phyloP scores from a whole-genome alignment of 2,888 invertebrate genomes.

The Andricus quercusramuli region DNA sequence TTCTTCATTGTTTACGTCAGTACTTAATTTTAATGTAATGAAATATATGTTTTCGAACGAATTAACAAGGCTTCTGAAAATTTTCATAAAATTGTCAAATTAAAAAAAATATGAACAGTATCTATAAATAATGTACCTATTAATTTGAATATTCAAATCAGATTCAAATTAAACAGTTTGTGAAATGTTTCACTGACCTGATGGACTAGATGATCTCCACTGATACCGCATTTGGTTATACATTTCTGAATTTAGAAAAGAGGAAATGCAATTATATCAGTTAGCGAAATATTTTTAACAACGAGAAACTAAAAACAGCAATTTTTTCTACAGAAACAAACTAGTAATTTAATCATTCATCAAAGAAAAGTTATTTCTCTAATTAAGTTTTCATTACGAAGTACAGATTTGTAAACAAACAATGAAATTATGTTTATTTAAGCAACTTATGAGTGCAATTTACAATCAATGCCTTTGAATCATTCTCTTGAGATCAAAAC shows the following conservation, averaged over 20 bases:
- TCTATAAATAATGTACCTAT: neutral
- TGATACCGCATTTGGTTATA: slow-evolving; percentile 32
- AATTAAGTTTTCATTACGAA: neutral
- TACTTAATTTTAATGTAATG: neutral
- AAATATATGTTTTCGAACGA: neutral
- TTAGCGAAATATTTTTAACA: slow-evolving; percentile 2
- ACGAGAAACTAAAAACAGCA: neutral
- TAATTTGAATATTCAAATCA: neutral
- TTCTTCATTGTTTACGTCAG: neutral
- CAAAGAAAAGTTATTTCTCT: neutral
- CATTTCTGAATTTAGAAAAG: slow-evolving; percentile 31
- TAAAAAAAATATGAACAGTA: neutral
- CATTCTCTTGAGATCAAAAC: neutral
- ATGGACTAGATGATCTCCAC: slow-evolving; percentile 36
- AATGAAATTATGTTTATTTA: neutral
- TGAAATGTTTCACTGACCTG: slow-evolving; percentile 29
- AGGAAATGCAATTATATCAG: slow-evolving; percentile 10
- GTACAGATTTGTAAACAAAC: no score
- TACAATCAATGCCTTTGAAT: neutral
- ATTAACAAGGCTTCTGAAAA: neutral
- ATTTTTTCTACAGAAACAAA: neutral
- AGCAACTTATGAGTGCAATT: neutral
- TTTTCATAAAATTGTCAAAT: neutral
- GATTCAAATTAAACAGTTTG: neutral
- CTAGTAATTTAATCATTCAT: neutral